Evolutionary conservation across 2,113 vertebrate species (phyloP).

Genomic region (Athene noctua): DNA sequence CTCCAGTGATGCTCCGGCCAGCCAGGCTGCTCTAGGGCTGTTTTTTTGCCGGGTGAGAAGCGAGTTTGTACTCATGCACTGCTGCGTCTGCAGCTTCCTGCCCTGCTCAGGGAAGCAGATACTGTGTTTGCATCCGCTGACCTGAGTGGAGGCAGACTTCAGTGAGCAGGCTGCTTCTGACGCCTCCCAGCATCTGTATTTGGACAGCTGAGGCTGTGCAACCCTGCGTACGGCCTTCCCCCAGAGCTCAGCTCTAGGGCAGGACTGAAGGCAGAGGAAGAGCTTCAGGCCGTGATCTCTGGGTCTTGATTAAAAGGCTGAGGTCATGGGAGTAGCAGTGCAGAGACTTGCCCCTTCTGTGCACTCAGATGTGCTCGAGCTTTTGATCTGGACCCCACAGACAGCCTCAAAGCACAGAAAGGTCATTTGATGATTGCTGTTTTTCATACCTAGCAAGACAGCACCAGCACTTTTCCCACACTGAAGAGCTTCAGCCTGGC

Average conservation of each 20-base stretch:
- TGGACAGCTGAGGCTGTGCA: neutral
- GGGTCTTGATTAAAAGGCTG: neutral
- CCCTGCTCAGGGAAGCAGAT: neutral
- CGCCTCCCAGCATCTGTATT: neutral
- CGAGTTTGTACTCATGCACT: neutral
- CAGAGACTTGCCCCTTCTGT: neutral
- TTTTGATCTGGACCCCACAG: neutral
- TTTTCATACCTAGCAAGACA: neutral
- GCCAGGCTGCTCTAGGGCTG: neutral
- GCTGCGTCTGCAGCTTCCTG: neutral
- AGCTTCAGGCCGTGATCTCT: neutral
- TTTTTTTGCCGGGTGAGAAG: neutral
- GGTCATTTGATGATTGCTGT: neutral
- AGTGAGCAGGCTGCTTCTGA: neutral
- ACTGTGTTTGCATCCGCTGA: neutral
- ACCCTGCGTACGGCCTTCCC: rapidly evolving
- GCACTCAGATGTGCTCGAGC: rapidly evolving
- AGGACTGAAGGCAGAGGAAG: neutral
- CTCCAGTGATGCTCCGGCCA: neutral
- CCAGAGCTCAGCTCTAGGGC: rapidly evolving
- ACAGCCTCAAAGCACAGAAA: neutral
- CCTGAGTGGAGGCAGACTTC: neutral
- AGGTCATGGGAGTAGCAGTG: neutral
- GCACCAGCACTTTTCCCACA: neutral
- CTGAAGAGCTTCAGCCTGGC: neutral